Evolutionary conservation across 1,140 invertebrate genomes (phyloP).

Genomic region (Hyles vespertilio): DNA sequence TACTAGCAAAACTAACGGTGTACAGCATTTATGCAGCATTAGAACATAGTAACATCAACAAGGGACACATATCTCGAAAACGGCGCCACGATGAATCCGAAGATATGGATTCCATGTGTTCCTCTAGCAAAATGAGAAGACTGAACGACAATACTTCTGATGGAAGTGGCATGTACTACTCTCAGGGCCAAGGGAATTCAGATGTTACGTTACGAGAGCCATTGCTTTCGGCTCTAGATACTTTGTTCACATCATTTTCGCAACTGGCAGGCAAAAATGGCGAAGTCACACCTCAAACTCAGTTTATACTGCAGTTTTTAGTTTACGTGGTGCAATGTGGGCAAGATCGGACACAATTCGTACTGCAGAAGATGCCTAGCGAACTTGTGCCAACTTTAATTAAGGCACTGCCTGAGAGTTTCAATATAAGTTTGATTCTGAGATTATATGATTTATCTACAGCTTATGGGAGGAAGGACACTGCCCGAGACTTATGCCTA

Average conservation of each 20-base stretch:
- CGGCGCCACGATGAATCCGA: slow-evolving; percentile 80
- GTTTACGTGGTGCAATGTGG: slow-evolving; percentile 88
- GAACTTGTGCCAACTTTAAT: slow-evolving; percentile 86
- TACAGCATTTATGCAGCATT: slow-evolving; percentile 87
- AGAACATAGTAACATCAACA: slow-evolving; percentile 78
- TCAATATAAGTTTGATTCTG: slow-evolving; percentile 83
- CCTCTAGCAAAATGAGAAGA: slow-evolving; percentile 80
- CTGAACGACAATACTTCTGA: slow-evolving; percentile 79
- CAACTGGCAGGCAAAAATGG: slow-evolving; percentile 85
- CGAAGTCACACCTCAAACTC: slow-evolving; percentile 87
- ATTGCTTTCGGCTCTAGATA: slow-evolving; percentile 77
- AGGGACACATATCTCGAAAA: slow-evolving; percentile 75
- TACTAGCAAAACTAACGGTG: slow-evolving; percentile 84
- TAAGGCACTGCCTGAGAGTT: slow-evolving; percentile 85
- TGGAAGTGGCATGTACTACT: slow-evolving; percentile 74
- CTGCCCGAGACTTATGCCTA: slow-evolving; percentile 88
- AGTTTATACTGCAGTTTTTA: slow-evolving; percentile 92
- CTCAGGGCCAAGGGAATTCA: slow-evolving; percentile 64
- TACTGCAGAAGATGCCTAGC: slow-evolving; percentile 89
- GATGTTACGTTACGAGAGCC: slow-evolving; percentile 78
- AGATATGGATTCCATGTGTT: slow-evolving; percentile 77
- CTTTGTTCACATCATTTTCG: slow-evolving; percentile 83
- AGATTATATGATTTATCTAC: slow-evolving; percentile 87
- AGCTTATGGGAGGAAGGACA: slow-evolving; percentile 83
- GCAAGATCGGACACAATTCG: slow-evolving; percentile 82